Conservation (phyloP, 2,113 vertebrate genomes). For the Leptodactylus fuscus region DNA sequence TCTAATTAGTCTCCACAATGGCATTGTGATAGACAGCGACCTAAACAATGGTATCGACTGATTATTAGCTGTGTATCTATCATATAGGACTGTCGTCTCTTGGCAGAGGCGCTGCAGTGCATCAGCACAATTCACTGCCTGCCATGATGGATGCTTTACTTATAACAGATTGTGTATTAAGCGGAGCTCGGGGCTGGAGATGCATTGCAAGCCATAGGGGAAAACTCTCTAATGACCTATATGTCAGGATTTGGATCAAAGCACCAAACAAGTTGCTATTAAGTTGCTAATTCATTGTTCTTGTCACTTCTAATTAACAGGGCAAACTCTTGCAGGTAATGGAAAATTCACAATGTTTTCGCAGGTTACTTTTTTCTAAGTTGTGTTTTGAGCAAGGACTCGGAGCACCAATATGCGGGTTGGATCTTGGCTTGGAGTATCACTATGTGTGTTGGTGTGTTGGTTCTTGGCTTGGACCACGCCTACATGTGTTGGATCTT, state of each 20-base stretch:
- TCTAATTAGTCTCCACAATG: slow-evolving; percentile 94
- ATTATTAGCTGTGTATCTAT: slow-evolving; percentile 91
- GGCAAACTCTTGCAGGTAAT: slow-evolving; percentile 20
- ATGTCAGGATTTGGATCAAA: slow-evolving; percentile 48
- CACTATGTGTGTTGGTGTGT: no score
- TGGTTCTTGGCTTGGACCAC: no score
- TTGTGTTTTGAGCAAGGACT: not conserved
- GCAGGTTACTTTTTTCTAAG: not conserved
- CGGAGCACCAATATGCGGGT: not conserved
- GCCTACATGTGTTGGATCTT: no score
- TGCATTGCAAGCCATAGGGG: not conserved
- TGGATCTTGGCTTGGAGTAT: no score
- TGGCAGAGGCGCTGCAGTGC: slow-evolving; percentile 71
- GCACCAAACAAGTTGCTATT: slow-evolving; percentile 54
- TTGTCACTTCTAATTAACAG: slow-evolving; percentile 58
- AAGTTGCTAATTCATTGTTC: slow-evolving; percentile 57
- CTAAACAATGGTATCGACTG: slow-evolving; percentile 86
- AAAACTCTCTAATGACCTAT: slow-evolving; percentile 43
- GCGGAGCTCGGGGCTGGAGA: not conserved
- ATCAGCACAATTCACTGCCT: slow-evolving; percentile 66
- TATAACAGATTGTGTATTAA: slow-evolving; percentile 66
- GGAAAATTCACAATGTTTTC: slow-evolving; percentile 29
- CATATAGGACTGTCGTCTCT: slow-evolving; percentile 75
- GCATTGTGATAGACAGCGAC: slow-evolving; percentile 84
- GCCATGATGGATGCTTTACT: slow-evolving; percentile 73